Percentiles rank a stretch among this genome's conserved stretches.
These are phyloP conservation scores for Rhinogobio ventralis DNA, from an alignment of 2,797 vertebrate genomes.

Conservation along the genomic window DNA sequence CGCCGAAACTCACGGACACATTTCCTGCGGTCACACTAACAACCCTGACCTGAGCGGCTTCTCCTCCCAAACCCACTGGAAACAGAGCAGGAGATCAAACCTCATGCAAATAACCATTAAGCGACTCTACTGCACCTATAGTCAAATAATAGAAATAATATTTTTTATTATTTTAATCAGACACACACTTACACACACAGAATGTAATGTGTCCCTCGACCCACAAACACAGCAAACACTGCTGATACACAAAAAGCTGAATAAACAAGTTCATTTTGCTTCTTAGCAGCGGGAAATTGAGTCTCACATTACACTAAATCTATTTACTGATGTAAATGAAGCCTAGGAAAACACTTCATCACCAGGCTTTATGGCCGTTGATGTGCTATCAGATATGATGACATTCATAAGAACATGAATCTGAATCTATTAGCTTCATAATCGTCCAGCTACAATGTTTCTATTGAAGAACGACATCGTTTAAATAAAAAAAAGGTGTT, in stretches of 20 bases:
- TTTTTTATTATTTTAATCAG: no score
- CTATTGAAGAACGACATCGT: background rate
- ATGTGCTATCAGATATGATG: slow-evolving; percentile 2
- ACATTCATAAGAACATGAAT: background rate
- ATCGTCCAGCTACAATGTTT: background rate
- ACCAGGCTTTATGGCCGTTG: background rate
- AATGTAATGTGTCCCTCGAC: background rate
- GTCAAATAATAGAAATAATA: no score
- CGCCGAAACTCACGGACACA: background rate
- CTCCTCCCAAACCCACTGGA: background rate
- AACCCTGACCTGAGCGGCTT: background rate
- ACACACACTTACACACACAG: no score
- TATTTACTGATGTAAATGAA: slow-evolving; percentile 19
- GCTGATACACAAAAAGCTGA: slow-evolving; percentile 52
- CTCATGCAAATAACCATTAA: background rate
- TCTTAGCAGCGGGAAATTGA: slow-evolving; percentile 34
- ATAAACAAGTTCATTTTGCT: slow-evolving; percentile 34
- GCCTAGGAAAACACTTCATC: slow-evolving; percentile 12
- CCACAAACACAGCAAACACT: no score
- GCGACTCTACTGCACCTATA: background rate
- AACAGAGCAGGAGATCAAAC: background rate
- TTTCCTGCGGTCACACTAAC: background rate
- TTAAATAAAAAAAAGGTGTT: background rate
- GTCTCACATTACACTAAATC: slow-evolving; percentile 35
- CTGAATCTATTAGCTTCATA: background rate